Percentiles rank a stretch among this genome's conserved stretches.
Conservation (phyloP, 2,113 vertebrate genomes). For the Theristicus caerulescens region DNA sequence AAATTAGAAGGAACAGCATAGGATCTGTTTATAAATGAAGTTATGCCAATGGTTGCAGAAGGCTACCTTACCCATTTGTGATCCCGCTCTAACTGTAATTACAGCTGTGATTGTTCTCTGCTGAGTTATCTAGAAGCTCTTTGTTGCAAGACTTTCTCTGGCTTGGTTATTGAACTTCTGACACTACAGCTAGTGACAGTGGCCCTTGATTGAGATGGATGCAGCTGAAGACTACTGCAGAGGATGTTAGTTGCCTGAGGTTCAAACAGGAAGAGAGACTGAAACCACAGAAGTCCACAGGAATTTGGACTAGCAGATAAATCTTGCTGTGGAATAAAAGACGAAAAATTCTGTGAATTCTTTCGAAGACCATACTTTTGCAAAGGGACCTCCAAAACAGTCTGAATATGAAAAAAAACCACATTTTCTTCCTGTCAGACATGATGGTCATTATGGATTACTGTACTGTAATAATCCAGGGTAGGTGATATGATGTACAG, state of each 20-base stretch:
- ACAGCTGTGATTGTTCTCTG: background rate
- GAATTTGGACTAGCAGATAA: background rate
- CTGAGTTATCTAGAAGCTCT: background rate
- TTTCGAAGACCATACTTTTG: background rate
- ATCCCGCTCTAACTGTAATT: background rate
- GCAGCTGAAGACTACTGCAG: background rate
- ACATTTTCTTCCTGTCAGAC: background rate
- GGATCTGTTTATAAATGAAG: background rate
- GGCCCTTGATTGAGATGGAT: background rate
- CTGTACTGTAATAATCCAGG: background rate
- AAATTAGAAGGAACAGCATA: background rate
- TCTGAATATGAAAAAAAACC: rapidly evolving
- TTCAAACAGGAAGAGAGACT: background rate
- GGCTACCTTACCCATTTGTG: background rate
- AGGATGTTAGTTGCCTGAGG: background rate
- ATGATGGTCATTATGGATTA: background rate
- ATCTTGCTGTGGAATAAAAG: background rate
- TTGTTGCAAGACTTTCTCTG: background rate
- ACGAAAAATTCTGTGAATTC: background rate
- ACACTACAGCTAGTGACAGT: background rate
- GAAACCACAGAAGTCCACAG: background rate
- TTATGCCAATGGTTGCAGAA: background rate
- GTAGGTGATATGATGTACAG: background rate
- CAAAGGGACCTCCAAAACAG: background rate
- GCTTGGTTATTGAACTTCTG: background rate